These are phyloP conservation scores for Aproaerema taeniolella DNA, from an alignment of 2,888 invertebrate species.

Conservation along the genomic window DNA sequence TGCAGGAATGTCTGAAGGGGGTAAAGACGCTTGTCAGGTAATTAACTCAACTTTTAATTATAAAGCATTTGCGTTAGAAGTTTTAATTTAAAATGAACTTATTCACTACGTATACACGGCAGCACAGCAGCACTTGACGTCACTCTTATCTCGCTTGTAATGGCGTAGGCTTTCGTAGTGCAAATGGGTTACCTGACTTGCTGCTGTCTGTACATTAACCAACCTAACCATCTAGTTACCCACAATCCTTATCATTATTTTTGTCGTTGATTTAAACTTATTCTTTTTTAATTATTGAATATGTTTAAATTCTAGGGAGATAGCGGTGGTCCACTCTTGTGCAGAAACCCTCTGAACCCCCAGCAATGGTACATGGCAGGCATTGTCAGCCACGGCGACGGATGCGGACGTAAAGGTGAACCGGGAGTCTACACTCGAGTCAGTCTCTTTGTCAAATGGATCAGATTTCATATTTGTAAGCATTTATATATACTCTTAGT, in stretches of 20 bases:
- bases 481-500: conserved; percentile 16
- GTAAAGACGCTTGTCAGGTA: conserved; percentile 88
- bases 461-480: conserved; percentile 79
- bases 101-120: no score
- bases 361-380: conserved; percentile 90
- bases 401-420: conserved; percentile 87
- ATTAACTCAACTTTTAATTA: not conserved
- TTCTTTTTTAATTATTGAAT: no score
- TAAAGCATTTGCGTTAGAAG: not conserved
- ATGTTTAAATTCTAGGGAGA: no score
- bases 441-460: conserved; percentile 86
- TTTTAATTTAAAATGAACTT: no score
- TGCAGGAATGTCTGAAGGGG: conserved; percentile 85
- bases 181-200: no score
- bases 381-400: conserved; percentile 91
- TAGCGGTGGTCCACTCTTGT: conserved; percentile 91
- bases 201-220: no score
- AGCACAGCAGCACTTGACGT: no score
- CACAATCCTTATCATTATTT: no score
- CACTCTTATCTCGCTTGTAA: no score
- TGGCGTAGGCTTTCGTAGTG: no score
- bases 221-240: not conserved
- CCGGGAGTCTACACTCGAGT: conserved; percentile 91
- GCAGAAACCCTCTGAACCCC: conserved; percentile 81
- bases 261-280: no score